phyloP scores from a whole-genome alignment of 2,113 vertebrate genomes.

The Lophochroa leadbeateri region DNA sequence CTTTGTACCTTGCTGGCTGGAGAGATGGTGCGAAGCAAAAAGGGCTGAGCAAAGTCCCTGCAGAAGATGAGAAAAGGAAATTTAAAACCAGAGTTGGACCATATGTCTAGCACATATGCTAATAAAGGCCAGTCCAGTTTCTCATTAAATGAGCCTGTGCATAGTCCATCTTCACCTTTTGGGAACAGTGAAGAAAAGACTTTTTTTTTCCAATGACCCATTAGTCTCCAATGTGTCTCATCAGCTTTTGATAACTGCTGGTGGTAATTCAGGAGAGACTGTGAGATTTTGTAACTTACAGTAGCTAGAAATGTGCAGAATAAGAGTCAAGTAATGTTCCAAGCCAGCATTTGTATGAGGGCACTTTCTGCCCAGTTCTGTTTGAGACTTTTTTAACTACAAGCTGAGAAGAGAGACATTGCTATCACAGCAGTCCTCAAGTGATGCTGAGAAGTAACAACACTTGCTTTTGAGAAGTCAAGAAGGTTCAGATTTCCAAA shows the following conservation, averaged over 20 bases:
- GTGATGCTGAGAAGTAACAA: neutral
- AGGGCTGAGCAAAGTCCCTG: neutral
- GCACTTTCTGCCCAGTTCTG: neutral
- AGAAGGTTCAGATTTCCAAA: neutral
- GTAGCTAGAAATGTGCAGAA: neutral
- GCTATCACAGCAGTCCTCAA: neutral
- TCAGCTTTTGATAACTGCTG: neutral
- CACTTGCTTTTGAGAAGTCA: neutral
- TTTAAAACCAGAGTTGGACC: neutral
- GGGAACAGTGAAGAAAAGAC: neutral
- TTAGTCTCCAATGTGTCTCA: neutral
- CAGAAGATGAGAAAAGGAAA: neutral
- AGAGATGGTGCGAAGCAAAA: neutral
- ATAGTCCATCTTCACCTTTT: neutral
- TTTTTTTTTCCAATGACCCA: neutral
- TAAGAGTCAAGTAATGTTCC: neutral
- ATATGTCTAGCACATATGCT: neutral
- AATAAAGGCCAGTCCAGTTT: neutral
- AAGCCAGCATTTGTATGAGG: neutral
- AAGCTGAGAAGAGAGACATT: neutral
- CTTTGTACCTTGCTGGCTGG: neutral
- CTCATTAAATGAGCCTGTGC: neutral
- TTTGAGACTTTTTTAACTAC: neutral
- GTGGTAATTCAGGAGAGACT: neutral
- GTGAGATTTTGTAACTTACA: neutral